Evolutionary conservation across 2,888 invertebrate species (phyloP), one percentile per base, ranked within the genome.

Genomic region (Boloria selene): DNA sequence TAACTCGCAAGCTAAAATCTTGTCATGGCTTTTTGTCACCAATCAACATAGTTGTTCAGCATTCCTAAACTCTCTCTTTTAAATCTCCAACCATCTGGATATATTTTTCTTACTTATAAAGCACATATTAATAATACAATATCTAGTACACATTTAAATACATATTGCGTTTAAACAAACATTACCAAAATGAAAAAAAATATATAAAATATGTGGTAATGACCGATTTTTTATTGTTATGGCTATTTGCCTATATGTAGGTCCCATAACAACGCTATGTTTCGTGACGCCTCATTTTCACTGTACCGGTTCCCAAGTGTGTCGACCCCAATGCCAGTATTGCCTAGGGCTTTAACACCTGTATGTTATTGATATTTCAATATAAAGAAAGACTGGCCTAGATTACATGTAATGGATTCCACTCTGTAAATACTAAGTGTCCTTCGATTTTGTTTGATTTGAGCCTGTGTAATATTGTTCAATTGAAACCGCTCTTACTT

Each of bases 241-340:
- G 16, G 3, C 13, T 50, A 50, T 22, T 13, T 22, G n/a, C 56
- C 31, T 38, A 38, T 45, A 44, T 55, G 52, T 17, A 58, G 58
- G 31, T 64, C 26, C 51, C 50, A 56, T 49, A 63, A 16, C 38
- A 64, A 47, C 42, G n/a, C 45, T 38, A 54, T 42, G 54, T 38
- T 58, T 72, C 69, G 70, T 71, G 73, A 67, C 73, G 72, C 66
- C 72, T 75, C 72, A 76, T 76, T 80, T 80, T 82, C 80, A 79
- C 80, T 75, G 73, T 64, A 73, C 79, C 78, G 76, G 76, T 75
- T 74, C 64, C 70, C 70, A 73, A 70, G 77, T 71, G 67, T 72
- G 70, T 59, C 75, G 80, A 74, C 80, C 81, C 73, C 72, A 76
- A 79, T 79, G 73, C 75, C 63, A 64, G 51, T 26, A 60, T 65